Percentiles rank a stretch among this genome's conserved stretches.
Conservation (phyloP, 2,113 vertebrate genomes). For the Parus major region DNA sequence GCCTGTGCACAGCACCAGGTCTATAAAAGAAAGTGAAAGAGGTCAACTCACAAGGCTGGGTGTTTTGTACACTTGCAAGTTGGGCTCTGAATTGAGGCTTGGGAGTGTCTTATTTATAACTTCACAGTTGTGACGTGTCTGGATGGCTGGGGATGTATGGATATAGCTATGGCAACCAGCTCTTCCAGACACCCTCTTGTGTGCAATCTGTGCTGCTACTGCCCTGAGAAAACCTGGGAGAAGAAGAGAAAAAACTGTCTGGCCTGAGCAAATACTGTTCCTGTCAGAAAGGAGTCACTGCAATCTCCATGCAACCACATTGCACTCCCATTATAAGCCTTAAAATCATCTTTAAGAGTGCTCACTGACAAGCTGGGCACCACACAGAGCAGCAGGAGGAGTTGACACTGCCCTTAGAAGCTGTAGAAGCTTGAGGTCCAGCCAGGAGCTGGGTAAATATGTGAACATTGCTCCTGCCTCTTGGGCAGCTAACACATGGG, state of each 20-base stretch:
- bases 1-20: neutral
- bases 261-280: neutral
- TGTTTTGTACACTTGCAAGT: neutral
- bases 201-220: constrained; percentile 17
- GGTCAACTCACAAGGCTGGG: neutral
- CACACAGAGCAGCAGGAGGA: neutral
- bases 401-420: neutral
- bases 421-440: neutral
- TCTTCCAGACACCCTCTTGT: neutral
- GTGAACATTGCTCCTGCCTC: neutral
- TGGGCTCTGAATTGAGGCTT: neutral
- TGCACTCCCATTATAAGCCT: neutral
- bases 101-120: constrained; percentile 16
- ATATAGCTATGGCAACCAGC: constrained; percentile 3
- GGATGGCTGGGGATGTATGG: neutral
- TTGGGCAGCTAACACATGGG: neutral
- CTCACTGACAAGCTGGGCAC: neutral
- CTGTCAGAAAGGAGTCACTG: neutral
- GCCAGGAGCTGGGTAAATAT: neutral
- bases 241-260: neutral
- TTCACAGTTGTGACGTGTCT: neutral
- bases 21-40: neutral
- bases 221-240: neutral
- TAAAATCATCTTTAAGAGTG: neutral
- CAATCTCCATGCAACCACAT: neutral